These are phyloP conservation scores for Shinisaurus crocodilurus DNA, from an alignment of 2,113 vertebrate species.

Conservation along the genomic window DNA sequence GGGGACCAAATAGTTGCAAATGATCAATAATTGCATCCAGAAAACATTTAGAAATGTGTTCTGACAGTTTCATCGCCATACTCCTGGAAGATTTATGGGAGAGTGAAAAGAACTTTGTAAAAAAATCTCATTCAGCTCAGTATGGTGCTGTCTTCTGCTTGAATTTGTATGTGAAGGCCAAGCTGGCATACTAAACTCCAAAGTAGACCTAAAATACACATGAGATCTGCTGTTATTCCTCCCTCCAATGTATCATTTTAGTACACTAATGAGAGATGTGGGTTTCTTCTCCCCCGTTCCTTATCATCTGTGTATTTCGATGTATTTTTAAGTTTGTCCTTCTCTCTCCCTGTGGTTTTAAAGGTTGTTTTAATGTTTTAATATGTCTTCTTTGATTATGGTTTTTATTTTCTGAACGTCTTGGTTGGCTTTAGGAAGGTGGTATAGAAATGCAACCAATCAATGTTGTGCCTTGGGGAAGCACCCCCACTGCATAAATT, in stretches of 20 bases:
- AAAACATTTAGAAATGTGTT: background rate
- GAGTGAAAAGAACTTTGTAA: background rate
- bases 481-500: background rate
- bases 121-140: rapidly evolving
- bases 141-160: rapidly evolving
- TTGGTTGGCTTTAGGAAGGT: no score
- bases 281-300: background rate
- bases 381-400: background rate
- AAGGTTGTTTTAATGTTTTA: background rate
- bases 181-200: background rate
- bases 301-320: background rate
- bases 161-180: background rate
- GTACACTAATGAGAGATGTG: background rate
- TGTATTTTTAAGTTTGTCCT: background rate
- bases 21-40: background rate
- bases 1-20: background rate
- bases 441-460: no score
- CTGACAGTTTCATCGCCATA: background rate
- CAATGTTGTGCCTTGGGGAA: background rate
- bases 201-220: background rate
- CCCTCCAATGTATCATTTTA: background rate
- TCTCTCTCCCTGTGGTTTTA: background rate
- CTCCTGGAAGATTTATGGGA: rapidly evolving
- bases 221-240: background rate
- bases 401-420: no score